Base-by-base conservation (phyloP, 2,113 vertebrate species). In the Girardinichthys multiradiatus region DNA sequence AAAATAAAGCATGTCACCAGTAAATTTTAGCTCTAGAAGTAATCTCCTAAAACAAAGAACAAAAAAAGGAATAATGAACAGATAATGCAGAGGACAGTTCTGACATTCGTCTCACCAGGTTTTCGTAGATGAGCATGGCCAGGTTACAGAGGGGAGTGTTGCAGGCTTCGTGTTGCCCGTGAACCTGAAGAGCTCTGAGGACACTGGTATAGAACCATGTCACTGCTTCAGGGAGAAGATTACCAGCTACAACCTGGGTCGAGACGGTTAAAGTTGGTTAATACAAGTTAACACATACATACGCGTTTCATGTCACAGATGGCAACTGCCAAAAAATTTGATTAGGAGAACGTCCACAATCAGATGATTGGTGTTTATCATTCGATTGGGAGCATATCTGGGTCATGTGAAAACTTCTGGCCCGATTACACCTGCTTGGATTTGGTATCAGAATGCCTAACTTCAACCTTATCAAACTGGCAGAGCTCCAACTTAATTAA, bases 141-240 rank as follows among this genome's bases (percentile, higher is more conserved):
- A 99, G 90, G 76, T 96, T 95, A 77, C 95, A 95, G 31, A 99
- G 95, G 27, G 95, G 93, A 6, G 94, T 91, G 84, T 95, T 96
- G 91, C 97, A 98, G 73, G 95, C 95, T 0, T 99, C 96, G 0
- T 99, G 98, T 84, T 99, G 97, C 54, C 98, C 98, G 0, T 99
- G 97, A 27, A 94, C 92, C 90, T 99, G 96, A 73, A 99, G 93
- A 3, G 94, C 97, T 79, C 93, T 93, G 68, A 99, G 94, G 70
- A 98, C 96, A 0, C 96, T 96, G 86, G 93, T 95, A 80, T 93
- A 99, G 78, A 98, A 95, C 96, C 97, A 99, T 0, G 93, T 95
- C 62, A 97, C 97, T 0, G 97, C 97, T 57, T 98, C 98, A 0
- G 96, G 92, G 17, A 97, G 95, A 77, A 98, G 93, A 72, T 95